Percentiles rank a stretch among this genome's conserved stretches.
Evolutionary conservation across 1,140 invertebrate species (phyloP).

Genomic region (Campoletis sonorensis): DNA sequence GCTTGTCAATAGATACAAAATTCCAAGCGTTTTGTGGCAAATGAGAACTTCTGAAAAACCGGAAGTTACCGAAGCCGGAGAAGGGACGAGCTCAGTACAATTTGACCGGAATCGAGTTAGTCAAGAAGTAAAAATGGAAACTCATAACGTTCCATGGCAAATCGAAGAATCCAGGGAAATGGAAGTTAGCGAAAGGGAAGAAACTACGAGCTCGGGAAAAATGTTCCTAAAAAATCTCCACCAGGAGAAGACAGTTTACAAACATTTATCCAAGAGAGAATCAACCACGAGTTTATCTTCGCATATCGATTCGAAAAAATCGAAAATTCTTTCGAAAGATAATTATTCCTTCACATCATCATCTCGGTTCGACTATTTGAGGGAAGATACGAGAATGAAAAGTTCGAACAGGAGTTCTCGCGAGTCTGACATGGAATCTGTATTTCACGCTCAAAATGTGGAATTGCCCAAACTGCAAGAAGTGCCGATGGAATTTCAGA

Average conservation of each 20-base stretch:
- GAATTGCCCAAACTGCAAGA: neutral
- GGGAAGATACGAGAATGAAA: neutral
- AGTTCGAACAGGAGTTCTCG: neutral
- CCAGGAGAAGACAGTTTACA: neutral
- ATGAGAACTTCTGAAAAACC: neutral
- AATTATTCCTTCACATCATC: neutral
- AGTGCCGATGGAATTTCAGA: neutral
- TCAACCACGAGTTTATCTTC: conserved; percentile 3
- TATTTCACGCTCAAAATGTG: neutral
- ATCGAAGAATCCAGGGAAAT: neutral
- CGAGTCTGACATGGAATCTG: neutral
- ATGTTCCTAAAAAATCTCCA: neutral
- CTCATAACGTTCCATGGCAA: too few species aligned
- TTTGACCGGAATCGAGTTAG: neutral
- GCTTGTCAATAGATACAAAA: conserved; percentile 24
- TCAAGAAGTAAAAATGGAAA: neutral
- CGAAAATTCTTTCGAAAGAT: neutral
- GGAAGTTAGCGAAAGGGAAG: neutral
- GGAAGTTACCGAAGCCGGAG: neutral
- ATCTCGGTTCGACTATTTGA: neutral
- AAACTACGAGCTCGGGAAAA: neutral
- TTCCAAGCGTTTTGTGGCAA: neutral
- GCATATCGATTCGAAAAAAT: neutral
- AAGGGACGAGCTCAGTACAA: neutral
- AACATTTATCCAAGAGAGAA: conserved; percentile 6